These are phyloP conservation scores for Diplazon laetatorius DNA, from an alignment of 2,888 invertebrate species.

Conservation along the genomic window DNA sequence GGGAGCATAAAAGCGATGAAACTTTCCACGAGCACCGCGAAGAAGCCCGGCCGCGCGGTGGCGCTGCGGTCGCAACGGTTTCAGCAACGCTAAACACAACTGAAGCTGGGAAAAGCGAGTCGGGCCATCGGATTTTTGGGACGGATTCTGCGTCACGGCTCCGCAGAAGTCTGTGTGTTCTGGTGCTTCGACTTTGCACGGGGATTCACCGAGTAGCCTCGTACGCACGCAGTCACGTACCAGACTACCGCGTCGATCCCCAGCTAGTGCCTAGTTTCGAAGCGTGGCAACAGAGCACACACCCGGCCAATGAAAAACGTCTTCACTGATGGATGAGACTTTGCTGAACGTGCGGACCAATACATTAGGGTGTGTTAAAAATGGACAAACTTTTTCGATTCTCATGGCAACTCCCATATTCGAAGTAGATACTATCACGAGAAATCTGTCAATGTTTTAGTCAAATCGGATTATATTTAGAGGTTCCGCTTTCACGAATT, in stretches of 20 bases:
- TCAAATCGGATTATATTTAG: too few species aligned
- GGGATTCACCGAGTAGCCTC: conserved; percentile 35
- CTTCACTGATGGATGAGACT: conserved; percentile 32
- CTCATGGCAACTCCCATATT: too few species aligned
- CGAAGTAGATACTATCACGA: too few species aligned
- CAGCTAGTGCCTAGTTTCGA: conserved; percentile 22
- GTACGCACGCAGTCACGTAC: conserved; percentile 13
- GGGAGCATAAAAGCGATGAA: conserved; percentile 12
- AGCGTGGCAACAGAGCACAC: conserved; percentile 38
- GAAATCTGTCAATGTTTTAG: too few species aligned
- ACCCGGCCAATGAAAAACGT: conserved; percentile 40
- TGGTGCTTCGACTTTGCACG: conserved; percentile 44
- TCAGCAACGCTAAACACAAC: background rate
- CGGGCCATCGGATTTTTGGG: conserved; percentile 40
- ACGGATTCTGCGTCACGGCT: background rate
- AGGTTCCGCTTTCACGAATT: too few species aligned
- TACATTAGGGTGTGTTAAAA: too few species aligned
- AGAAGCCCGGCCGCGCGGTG: conserved; percentile 14
- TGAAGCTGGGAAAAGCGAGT: conserved; percentile 38
- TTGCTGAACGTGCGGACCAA: conserved; percentile 5
- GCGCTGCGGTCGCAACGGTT: too few species aligned
- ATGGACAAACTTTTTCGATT: too few species aligned
- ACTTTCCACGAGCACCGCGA: conserved; percentile 48
- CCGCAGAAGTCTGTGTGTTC: conserved; percentile 4
- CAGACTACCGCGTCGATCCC: conserved; percentile 25